Evolutionary conservation across 2,797 vertebrate species (phyloP).

Genomic region (Anas capensis): DNA sequence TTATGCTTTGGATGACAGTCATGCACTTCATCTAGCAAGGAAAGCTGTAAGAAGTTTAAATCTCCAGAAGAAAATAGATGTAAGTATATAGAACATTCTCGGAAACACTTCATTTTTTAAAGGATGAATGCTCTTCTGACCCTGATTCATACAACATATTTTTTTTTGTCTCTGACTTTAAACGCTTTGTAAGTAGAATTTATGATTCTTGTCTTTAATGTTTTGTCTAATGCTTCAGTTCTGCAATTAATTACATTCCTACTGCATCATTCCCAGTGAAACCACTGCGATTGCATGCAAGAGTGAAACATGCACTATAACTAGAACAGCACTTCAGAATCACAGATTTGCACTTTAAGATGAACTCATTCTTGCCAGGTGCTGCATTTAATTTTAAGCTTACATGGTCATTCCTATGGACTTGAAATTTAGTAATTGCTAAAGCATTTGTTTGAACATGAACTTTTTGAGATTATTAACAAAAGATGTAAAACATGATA

Average conservation of each 20-base stretch:
- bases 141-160: background rate
- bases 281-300: background rate
- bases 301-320: background rate
- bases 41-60: conserved; percentile 93
- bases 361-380: background rate
- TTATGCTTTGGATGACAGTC: conserved; percentile 93
- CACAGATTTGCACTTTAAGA: background rate
- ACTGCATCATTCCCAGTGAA: background rate
- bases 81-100: conserved; percentile 72
- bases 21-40: conserved; percentile 94
- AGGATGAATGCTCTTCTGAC: background rate
- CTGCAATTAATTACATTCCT: background rate
- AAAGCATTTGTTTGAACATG: background rate
- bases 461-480: background rate
- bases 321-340: background rate
- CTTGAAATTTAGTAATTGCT: background rate
- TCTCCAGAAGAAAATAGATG: conserved; percentile 92
- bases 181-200: background rate
- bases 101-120: background rate
- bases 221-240: background rate
- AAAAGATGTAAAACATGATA: background rate
- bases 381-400: background rate
- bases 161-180: background rate
- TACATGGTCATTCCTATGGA: accelerated
- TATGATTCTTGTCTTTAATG: background rate